Evolutionary conservation across 2,888 invertebrate species (phyloP), one percentile per base, ranked within the genome.

Genomic region (Trachelus tabidus): DNA sequence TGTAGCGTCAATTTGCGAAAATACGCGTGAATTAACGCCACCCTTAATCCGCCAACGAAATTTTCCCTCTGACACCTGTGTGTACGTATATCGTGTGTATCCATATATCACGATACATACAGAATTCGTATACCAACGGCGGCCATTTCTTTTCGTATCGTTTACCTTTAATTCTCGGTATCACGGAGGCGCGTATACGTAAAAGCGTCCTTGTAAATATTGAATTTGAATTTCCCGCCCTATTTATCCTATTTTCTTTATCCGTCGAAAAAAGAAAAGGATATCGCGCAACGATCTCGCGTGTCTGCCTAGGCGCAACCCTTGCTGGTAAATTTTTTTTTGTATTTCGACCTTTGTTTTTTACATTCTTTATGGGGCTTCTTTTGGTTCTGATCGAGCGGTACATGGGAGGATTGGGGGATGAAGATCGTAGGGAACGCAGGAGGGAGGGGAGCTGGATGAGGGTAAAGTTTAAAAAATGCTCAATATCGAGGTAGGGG

Each of bases 1-100:
- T 86, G 9, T 56, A 86, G 85, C 85, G 85, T 85, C 86, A 87
- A 86, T 88, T 87, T 87, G 83, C 84, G 84, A 84, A 86, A 86
- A 84, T 86, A 84, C 79, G 79, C 81, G 80, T 84, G 86, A 88
- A 89, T 89, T 87, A 87, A 87, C 86, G 83, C 80, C 84, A 35
- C 68, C 75, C 77, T 76, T 74, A 71, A 71, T 71, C 71, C 71
- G 23, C 0, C 4, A 56, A 56, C 56, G 56, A 56, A 56, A 56
- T 56, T 56, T 23, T 56, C 56, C 2, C 56, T 9, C 56, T 1
- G 23, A 56, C 56, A 56, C 56, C 56, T 23, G 9, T 56, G 56
- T 23, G 9, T 9, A 2, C 23, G 15, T 56, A 23, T 23, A 15
- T 40, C 23, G 0, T 56, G 6, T 56, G 1, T 23, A 23, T 2